phyloP scores from a whole-genome alignment of 2,113 vertebrate species.

The Melanerpes aurifrons region DNA sequence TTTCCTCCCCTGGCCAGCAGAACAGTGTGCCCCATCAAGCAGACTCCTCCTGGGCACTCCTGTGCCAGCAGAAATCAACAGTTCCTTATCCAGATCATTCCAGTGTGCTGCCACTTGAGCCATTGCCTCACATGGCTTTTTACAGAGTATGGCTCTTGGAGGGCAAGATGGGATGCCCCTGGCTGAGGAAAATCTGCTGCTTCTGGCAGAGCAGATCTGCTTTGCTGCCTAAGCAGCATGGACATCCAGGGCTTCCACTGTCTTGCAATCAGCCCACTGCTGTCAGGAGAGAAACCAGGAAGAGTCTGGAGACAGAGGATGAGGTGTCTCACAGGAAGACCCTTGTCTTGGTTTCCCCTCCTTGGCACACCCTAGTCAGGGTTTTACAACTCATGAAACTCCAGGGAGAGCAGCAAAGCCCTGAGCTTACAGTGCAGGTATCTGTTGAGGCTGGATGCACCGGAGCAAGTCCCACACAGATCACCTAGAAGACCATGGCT shows the following conservation, averaged over 20 bases:
- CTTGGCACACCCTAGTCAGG: neutral
- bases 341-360: neutral
- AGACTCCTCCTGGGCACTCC: neutral
- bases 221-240: neutral
- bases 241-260: neutral
- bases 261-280: neutral
- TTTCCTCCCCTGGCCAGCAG: neutral
- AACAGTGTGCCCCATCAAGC: neutral
- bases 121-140: neutral
- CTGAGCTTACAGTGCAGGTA: neutral
- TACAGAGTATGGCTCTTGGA: accelerated
- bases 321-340: neutral
- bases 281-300: neutral
- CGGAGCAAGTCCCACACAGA: neutral
- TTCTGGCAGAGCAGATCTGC: conserved; percentile 1
- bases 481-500: neutral
- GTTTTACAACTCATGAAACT: neutral
- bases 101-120: neutral
- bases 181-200: neutral
- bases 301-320: neutral
- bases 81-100: neutral
- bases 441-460: neutral
- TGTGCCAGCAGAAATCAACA: neutral
- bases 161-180: neutral
- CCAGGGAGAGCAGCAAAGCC: neutral